Evolutionary conservation across 1,140 invertebrate species (phyloP).

Genomic region (Popillia japonica): DNA sequence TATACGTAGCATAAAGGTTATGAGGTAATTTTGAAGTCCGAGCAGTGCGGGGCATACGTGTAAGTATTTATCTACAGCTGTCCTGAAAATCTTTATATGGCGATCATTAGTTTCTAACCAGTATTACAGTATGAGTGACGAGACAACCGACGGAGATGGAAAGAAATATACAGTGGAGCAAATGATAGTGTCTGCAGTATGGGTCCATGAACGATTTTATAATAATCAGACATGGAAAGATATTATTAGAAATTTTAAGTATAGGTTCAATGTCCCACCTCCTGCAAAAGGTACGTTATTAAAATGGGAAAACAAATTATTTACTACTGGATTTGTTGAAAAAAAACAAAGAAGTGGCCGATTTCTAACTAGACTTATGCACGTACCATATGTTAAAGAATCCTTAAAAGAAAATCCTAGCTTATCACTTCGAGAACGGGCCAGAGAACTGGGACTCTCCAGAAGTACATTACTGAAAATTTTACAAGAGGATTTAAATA

Average conservation of each 20-base stretch:
- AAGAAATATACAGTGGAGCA: constrained; percentile 49
- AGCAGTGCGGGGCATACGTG: background rate
- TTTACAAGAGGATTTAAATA: constrained; percentile 50
- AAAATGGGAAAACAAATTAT: constrained; percentile 51
- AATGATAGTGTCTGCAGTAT: constrained; percentile 51
- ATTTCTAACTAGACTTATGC: constrained; percentile 49
- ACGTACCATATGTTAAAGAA: constrained; percentile 51
- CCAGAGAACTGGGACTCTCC: constrained; percentile 48
- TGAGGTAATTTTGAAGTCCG: background rate
- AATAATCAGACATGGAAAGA: constrained; percentile 52
- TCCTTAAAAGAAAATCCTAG: constrained; percentile 49
- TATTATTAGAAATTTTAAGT: constrained; percentile 50
- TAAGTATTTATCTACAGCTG: constrained; percentile 44
- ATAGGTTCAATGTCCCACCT: constrained; percentile 47
- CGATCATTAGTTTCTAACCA: constrained; percentile 34
- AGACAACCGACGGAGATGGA: constrained; percentile 15
- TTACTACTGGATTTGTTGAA: constrained; percentile 47
- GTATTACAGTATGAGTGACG: constrained; percentile 23
- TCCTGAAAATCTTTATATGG: constrained; percentile 42
- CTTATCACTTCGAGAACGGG: constrained; percentile 48
- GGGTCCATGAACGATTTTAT: constrained; percentile 51
- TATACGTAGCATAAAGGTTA: background rate
- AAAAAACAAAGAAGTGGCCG: constrained; percentile 45
- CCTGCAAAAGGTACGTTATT: constrained; percentile 48
- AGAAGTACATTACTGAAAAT: constrained; percentile 50